Conservation (phyloP, 2,888 invertebrate species). For the Cantharis rustica region DNA sequence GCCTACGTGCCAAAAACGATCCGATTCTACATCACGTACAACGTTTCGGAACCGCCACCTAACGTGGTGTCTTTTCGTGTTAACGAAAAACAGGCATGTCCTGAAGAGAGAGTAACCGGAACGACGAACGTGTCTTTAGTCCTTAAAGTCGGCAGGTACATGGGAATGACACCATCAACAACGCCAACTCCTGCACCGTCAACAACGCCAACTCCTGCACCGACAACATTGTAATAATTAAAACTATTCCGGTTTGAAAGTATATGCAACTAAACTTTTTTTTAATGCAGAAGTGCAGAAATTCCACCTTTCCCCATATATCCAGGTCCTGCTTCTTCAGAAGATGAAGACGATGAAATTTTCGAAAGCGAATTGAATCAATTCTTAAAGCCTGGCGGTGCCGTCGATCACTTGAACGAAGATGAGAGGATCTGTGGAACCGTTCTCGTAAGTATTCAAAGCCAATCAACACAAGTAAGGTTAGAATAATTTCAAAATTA, state of each 20-base stretch:
- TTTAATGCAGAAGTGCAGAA: too few species aligned
- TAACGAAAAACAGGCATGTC: slow-evolving; percentile 65
- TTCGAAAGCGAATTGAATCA: slow-evolving; percentile 41
- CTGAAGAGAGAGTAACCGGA: slow-evolving; percentile 40
- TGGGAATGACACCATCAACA: too few species aligned
- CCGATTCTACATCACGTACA: slow-evolving; percentile 66
- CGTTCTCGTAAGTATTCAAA: slow-evolving; percentile 3
- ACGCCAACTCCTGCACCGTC: too few species aligned
- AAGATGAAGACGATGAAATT: slow-evolving; percentile 39
- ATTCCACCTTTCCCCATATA: too few species aligned
- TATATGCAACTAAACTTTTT: background rate
- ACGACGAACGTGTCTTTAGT: background rate
- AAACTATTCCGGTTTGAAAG: background rate
- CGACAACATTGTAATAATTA: too few species aligned
- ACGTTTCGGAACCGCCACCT: slow-evolving; percentile 55
- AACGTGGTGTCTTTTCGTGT: slow-evolving; percentile 59
- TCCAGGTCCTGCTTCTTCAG: slow-evolving; percentile 4
- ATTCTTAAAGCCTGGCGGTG: background rate
- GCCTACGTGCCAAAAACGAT: slow-evolving; percentile 62
- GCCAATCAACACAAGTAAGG: too few species aligned
- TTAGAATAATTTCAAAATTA: too few species aligned
- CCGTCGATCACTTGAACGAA: background rate
- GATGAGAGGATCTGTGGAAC: background rate
- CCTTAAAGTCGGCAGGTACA: too few species aligned
- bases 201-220: too few species aligned